These are phyloP conservation scores for Phortica variegata DNA, from an alignment of 1,140 invertebrate genomes.

Conservation along the genomic window DNA sequence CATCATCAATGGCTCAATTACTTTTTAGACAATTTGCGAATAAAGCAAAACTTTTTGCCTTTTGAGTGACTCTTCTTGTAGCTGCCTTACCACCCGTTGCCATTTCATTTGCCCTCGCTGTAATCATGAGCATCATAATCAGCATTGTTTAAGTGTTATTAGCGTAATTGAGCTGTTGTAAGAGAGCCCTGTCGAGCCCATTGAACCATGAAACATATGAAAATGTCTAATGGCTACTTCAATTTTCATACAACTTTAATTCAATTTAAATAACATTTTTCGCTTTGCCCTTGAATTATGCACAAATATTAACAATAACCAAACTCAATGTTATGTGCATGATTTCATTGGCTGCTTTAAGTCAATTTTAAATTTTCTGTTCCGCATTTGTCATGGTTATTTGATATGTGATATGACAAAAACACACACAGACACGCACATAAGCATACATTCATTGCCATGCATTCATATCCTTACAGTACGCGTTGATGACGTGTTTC, in stretches of 20 bases:
- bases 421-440: background rate
- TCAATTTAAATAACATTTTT: slow-evolving; percentile 29
- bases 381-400: too few relatives aligned
- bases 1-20: slow-evolving; percentile 48
- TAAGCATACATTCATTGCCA: background rate
- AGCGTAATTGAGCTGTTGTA: slow-evolving; percentile 25
- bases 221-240: too few relatives aligned
- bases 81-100: background rate
- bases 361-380: too few relatives aligned
- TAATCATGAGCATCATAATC: slow-evolving; percentile 4
- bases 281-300: slow-evolving; percentile 32
- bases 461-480: background rate
- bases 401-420: slow-evolving; percentile 8
- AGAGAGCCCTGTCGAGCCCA: background rate
- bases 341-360: too few relatives aligned
- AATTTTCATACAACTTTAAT: background rate
- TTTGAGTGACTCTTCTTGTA: too few relatives aligned
- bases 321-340: slow-evolving; percentile 26
- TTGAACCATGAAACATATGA: too few relatives aligned
- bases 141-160: slow-evolving; percentile 22
- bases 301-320: slow-evolving; percentile 12
- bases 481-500: background rate
- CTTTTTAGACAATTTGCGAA: slow-evolving; percentile 32
- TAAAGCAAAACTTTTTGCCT: slow-evolving; percentile 23
- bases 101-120: slow-evolving; percentile 1